These are phyloP conservation scores for Enteromius argenteus DNA, from an alignment of 2,797 vertebrate genomes.

Conservation along the genomic window DNA sequence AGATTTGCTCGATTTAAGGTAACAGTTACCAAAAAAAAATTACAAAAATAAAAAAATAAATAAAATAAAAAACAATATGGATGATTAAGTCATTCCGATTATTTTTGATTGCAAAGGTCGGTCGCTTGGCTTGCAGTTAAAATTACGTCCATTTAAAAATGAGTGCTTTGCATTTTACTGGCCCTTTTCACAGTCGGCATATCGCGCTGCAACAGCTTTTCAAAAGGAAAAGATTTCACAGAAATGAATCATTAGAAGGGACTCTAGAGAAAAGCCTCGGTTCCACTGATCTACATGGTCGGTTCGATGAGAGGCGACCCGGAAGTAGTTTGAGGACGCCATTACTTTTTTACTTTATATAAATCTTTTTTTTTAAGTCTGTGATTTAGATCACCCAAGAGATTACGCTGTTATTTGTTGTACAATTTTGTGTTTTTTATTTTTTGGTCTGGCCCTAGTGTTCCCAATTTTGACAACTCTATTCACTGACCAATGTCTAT, in stretches of 20 bases:
- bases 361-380: neutral
- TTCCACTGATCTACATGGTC: neutral
- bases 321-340: slow-evolving; percentile 10
- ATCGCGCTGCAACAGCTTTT: slow-evolving; percentile 8
- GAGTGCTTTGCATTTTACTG: neutral
- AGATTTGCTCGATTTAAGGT: neutral
- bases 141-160: neutral
- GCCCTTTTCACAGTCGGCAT: neutral
- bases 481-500: neutral
- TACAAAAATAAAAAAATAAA: neutral
- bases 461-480: neutral
- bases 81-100: neutral
- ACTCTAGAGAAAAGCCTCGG: neutral
- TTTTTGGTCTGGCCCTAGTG: neutral
- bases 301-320: neutral
- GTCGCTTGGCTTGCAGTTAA: slow-evolving; percentile 9
- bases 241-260: slow-evolving; percentile 18
- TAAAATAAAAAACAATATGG: neutral
- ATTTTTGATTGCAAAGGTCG: too few relatives aligned
- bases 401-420: neutral
- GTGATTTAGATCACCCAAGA: neutral
- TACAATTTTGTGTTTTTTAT: neutral
- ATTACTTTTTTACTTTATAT: neutral
- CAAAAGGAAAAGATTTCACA: neutral
- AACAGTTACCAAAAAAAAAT: neutral